These are phyloP conservation scores for Morus bassanus DNA, from an alignment of 2,797 vertebrate species.

Conservation along the genomic window DNA sequence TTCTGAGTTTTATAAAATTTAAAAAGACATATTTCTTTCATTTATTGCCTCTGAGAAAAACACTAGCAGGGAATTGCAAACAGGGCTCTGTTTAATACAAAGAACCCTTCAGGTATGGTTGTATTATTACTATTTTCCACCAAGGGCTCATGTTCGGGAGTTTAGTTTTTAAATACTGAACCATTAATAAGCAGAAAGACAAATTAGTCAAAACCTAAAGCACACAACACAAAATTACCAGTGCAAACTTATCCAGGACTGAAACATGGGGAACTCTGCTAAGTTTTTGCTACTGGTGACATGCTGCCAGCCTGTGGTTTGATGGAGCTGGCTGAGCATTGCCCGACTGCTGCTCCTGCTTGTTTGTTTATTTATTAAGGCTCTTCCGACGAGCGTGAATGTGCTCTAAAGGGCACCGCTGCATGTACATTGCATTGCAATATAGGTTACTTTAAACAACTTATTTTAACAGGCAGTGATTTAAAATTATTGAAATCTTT, in stretches of 20 bases:
- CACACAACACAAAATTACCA: neutral
- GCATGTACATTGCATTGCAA: neutral
- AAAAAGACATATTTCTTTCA: constrained; percentile 80
- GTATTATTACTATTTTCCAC: constrained; percentile 28
- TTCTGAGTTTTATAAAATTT: constrained; percentile 82
- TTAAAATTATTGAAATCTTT: neutral
- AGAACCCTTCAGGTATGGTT: constrained; percentile 15
- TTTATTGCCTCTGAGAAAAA: constrained; percentile 73
- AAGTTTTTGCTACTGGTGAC: neutral
- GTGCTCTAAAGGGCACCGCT: neutral
- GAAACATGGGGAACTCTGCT: neutral
- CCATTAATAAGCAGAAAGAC: constrained; percentile 50
- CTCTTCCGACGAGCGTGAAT: neutral
- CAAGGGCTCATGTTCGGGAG: neutral
- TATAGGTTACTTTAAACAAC: neutral
- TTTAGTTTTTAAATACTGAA: constrained; percentile 44
- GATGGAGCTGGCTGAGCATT: neutral
- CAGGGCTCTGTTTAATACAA: constrained; percentile 38
- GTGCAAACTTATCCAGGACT: neutral
- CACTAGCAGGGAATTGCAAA: constrained; percentile 50
- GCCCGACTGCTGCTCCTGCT: neutral
- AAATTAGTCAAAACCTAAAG: constrained; percentile 29
- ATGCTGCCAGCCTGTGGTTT: neutral
- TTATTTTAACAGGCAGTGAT: neutral
- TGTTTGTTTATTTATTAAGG: neutral